Conservation (phyloP, 2,113 vertebrate species). For the Phalacrocorax carbo region DNA sequence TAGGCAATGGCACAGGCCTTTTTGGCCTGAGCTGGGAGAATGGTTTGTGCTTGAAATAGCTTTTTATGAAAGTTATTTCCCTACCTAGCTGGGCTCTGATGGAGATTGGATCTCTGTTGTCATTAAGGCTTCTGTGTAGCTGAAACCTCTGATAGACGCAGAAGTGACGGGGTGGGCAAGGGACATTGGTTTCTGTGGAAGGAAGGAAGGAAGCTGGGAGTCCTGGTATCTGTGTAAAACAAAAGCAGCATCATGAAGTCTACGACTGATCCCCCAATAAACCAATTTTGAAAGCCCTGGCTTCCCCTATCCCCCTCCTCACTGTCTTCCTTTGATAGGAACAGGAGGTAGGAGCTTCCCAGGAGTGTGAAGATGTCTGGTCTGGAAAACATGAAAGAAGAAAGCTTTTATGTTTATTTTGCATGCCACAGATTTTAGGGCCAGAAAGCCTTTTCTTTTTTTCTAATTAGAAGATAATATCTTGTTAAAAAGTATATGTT, state of each 20-base stretch:
- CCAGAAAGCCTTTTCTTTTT: slow-evolving; percentile 23
- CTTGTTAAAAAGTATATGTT: slow-evolving; percentile 24
- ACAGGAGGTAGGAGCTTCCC: slow-evolving; percentile 23
- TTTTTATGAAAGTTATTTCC: neutral
- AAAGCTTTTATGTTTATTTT: slow-evolving; percentile 51
- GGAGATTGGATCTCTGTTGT: neutral
- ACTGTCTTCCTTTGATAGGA: slow-evolving; percentile 47
- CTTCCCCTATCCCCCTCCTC: neutral
- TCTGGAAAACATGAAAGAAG: slow-evolving; percentile 58
- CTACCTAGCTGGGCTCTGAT: neutral
- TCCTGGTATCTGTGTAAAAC: slow-evolving; percentile 24
- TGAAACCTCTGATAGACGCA: neutral
- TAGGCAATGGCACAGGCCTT: neutral
- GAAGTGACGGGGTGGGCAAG: neutral
- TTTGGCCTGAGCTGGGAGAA: neutral
- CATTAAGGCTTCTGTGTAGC: neutral
- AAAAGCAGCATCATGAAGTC: slow-evolving; percentile 14
- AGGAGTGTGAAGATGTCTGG: slow-evolving; percentile 43
- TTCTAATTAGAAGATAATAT: slow-evolving; percentile 45
- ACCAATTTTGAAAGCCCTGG: slow-evolving; percentile 1
- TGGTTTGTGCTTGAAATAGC: neutral
- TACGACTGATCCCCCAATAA: slow-evolving; percentile 55
- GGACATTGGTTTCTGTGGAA: neutral
- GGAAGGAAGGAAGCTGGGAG: neutral
- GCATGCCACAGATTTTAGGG: neutral